Percentiles rank a stretch among this genome's conserved stretches.
Evolutionary conservation across 1,140 invertebrate genomes (phyloP).

Genomic region (Zaprionus inermis): DNA sequence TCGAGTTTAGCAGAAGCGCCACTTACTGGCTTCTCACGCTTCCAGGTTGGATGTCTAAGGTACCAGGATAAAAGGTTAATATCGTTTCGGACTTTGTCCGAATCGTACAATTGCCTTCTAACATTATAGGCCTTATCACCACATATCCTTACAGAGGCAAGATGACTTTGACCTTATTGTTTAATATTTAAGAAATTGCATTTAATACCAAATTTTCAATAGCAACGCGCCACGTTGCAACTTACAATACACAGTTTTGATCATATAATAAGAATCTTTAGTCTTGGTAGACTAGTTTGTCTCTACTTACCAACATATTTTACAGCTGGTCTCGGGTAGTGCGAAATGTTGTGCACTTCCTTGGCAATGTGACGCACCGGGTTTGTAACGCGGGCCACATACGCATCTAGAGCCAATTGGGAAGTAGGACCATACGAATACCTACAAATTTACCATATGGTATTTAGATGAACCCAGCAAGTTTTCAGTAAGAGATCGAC

Average conservation of each 20-base stretch:
- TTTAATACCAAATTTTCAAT: constrained; percentile 70
- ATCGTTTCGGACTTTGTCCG: constrained; percentile 86
- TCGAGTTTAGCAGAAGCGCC: constrained; percentile 56
- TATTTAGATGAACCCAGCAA: background rate
- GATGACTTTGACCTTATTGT: constrained; percentile 87
- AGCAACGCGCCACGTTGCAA: constrained; percentile 39
- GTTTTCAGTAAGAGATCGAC: background rate
- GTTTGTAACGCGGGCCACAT: constrained; percentile 78
- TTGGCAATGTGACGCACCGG: constrained; percentile 79
- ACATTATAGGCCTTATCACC: constrained; percentile 90
- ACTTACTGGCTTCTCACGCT: constrained; percentile 64
- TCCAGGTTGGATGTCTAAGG: constrained; percentile 88
- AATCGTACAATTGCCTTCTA: constrained; percentile 86
- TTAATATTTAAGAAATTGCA: constrained; percentile 84
- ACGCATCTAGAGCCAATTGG: constrained; percentile 74
- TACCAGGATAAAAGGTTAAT: constrained; percentile 91
- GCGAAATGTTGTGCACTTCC: constrained; percentile 77
- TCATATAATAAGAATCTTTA: constrained; percentile 31
- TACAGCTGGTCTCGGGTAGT: constrained; percentile 72
- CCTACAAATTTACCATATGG: constrained; percentile 10
- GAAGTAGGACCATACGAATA: constrained; percentile 73
- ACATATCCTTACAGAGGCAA: constrained; percentile 91
- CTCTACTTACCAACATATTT: constrained; percentile 81
- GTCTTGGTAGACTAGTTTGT: background rate
- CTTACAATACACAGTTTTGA: constrained; percentile 28